phyloP scores from a whole-genome alignment of 2,797 vertebrate genomes.

The Pampus argenteus region DNA sequence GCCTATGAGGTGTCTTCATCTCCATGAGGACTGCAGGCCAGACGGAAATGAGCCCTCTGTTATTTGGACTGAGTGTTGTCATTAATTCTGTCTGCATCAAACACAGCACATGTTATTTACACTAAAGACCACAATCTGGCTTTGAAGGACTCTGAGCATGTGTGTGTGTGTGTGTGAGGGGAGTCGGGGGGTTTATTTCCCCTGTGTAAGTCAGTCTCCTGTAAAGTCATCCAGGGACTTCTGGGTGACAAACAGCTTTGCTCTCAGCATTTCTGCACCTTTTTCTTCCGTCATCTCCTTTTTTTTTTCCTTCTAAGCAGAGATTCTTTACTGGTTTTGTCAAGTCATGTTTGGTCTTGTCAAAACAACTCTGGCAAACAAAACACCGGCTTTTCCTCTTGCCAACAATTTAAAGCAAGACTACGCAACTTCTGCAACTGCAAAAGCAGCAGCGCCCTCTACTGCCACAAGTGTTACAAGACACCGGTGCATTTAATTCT shows the following conservation, averaged over 20 bases:
- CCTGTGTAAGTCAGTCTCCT: conserved; percentile 69
- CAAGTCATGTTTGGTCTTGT: conserved; percentile 50
- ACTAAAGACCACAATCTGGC: conserved; percentile 84
- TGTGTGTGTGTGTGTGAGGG: conserved; percentile 41
- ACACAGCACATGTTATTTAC: conserved; percentile 86
- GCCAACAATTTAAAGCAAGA: no score
- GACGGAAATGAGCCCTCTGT: conserved; percentile 82
- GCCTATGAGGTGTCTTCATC: conserved; percentile 61
- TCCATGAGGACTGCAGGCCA: conserved; percentile 63
- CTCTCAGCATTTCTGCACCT: conserved; percentile 37
- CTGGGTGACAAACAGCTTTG: conserved; percentile 75
- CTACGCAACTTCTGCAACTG: no score
- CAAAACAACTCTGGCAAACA: conserved; percentile 30
- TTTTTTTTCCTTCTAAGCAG: not conserved
- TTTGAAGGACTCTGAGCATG: conserved; percentile 70
- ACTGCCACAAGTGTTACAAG: no score
- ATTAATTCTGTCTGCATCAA: conserved; percentile 86
- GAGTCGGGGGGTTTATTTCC: no score
- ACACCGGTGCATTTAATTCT: no score
- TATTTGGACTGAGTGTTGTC: conserved; percentile 84
- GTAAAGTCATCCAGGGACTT: conserved; percentile 72
- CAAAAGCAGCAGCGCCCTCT: no score
- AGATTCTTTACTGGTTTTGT: not conserved
- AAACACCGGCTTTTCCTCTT: conserved; percentile 19
- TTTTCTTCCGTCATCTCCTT: not conserved